Base-by-base conservation (phyloP, 2,797 vertebrate genomes). In the Spinibarbus caldwelli region DNA sequence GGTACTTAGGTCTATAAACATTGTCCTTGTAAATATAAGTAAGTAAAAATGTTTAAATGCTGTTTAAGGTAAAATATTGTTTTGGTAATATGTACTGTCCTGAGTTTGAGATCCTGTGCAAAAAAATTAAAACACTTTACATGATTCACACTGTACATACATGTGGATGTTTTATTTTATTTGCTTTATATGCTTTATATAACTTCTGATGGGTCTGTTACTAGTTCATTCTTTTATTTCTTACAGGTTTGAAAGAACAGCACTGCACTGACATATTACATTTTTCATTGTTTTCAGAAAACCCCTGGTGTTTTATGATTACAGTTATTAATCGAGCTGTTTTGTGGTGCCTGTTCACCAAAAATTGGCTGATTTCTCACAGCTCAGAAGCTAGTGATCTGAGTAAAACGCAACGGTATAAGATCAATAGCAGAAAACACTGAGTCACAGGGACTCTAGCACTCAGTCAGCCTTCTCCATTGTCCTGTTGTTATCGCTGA, bases 351-450 rank as follows among this genome's bases (percentile, higher is more conserved):
- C 73, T 84, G 72, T 77, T 78, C 83, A 11, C 29, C 38, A 47
- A 71, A 70, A 59, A 72, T 71, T 41, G 75, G 8, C 29, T 26
- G 38, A 85, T 85, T 85, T 85, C 49, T 79, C 66, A 34, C 64
- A 68, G 12, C 71, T 15, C 71, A 78, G 45, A 78, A 70, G 75
- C 70, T 78, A 57, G 59, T 6, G 23, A 78, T 43, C n/a, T 38
- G 38, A 52, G 1, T 71, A 72, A 62, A 78, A n/a, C 9, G 2
- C 83, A 85, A 34, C 10, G 23, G 76, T 78, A 31, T 21, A 47
- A 62, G 76, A 85, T 79, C 66, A 72, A 85, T 79, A 78, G 76
- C 26, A 71, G 83, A 71, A 41, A 85, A 78, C 47, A 57, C 43
- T 64, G n/a, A 68, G 29, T 34, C 15, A 21, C 71, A 38, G 72